A percentile compares a stretch with the other conserved stretches of the same genome.
These are phyloP conservation scores for Octopus bimaculoides DNA, from an alignment of 1,140 invertebrate genomes.

Conservation along the genomic window DNA sequence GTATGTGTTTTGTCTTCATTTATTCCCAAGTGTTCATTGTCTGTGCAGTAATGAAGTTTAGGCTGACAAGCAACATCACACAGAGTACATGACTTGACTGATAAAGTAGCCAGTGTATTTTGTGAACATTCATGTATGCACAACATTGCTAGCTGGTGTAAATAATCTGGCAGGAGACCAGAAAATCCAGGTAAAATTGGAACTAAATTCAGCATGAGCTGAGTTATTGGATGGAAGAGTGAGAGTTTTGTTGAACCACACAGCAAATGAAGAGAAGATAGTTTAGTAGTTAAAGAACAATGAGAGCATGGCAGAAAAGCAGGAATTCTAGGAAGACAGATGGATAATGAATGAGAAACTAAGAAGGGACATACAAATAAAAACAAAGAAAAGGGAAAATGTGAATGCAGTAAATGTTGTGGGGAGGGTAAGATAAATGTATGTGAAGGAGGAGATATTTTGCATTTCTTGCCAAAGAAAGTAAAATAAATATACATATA, in stretches of 20 bases:
- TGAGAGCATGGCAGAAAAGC: not conserved
- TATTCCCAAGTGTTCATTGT: not conserved
- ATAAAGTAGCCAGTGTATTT: not conserved
- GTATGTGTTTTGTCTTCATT: not conserved
- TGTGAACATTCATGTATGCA: not conserved
- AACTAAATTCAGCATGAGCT: slow-evolving; percentile 2
- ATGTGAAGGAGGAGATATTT: no score
- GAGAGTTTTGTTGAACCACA: not conserved
- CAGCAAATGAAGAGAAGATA: not conserved
- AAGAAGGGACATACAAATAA: not conserved
- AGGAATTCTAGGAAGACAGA: not conserved
- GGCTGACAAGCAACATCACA: not conserved
- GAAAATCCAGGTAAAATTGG: slow-evolving; percentile 11
- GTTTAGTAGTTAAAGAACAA: not conserved
- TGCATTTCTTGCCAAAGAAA: no score
- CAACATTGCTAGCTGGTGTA: not conserved
- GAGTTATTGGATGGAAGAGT: not conserved
- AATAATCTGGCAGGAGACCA: slow-evolving; percentile 3
- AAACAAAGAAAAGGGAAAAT: not conserved
- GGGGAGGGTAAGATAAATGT: no score
- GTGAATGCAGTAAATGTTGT: not conserved
- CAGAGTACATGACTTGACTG: not conserved
- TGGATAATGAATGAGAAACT: not conserved
- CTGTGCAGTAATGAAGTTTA: not conserved
- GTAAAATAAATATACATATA: no score